Evolutionary conservation across 2,797 vertebrate genomes (phyloP).

Genomic region (Sus cebifrons): DNA sequence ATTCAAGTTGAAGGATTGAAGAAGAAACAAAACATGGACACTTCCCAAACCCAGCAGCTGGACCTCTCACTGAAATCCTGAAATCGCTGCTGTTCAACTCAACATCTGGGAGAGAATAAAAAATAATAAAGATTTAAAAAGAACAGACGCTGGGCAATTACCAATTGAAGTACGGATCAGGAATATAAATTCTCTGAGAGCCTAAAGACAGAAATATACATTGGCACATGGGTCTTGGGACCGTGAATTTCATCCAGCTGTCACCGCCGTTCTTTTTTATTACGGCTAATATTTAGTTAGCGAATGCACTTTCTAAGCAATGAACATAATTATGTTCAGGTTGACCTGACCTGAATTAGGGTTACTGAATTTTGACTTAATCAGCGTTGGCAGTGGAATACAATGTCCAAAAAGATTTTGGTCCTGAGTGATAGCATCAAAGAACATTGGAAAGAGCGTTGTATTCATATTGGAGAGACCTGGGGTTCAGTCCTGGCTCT

Average conservation of each 20-base stretch:
- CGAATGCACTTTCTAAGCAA: slow-evolving; percentile 51
- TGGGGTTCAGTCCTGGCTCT: neutral
- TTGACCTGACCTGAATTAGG: slow-evolving; percentile 64
- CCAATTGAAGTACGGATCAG: slow-evolving; percentile 60
- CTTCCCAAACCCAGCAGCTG: slow-evolving; percentile 80
- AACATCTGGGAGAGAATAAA: slow-evolving; percentile 85
- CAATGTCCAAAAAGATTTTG: neutral
- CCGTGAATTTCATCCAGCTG: slow-evolving; percentile 65
- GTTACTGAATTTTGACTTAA: slow-evolving; percentile 5
- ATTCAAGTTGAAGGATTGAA: slow-evolving; percentile 76
- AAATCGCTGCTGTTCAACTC: slow-evolving; percentile 63
- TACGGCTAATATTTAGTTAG: slow-evolving; percentile 51
- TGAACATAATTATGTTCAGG: slow-evolving; percentile 61
- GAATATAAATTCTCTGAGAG: slow-evolving; percentile 81
- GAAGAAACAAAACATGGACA: slow-evolving; percentile 71
- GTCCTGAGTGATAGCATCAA: neutral
- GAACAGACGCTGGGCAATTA: slow-evolving; percentile 83
- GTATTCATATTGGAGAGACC: neutral
- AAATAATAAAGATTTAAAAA: slow-evolving; percentile 82
- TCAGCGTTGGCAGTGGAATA: neutral
- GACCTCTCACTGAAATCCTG: slow-evolving; percentile 71
- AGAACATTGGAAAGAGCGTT: neutral
- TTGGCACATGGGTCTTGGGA: slow-evolving; percentile 33
- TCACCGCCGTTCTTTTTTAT: neutral
- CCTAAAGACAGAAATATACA: slow-evolving; percentile 77